phyloP scores from a whole-genome alignment of 2,113 vertebrate genomes.

The Macroglossus sobrinus region DNA sequence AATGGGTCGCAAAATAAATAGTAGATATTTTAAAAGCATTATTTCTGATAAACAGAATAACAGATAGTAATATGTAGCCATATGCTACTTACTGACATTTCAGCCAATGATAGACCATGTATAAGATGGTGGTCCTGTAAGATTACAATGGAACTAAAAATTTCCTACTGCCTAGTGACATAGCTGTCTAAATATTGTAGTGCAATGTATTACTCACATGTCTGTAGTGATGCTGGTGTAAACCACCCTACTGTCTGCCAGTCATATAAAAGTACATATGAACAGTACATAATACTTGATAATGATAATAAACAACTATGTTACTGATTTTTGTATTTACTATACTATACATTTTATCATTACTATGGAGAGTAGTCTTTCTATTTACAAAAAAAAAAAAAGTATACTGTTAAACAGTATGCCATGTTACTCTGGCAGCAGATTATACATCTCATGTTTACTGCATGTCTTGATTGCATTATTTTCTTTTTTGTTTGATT shows the following conservation, averaged over 20 bases:
- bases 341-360: not conserved
- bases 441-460: not conserved
- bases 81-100: not conserved
- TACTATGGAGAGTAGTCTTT: not conserved
- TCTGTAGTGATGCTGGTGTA: not conserved
- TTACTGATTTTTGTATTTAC: not conserved
- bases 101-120: not conserved
- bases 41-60: not conserved
- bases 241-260: not conserved
- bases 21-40: not conserved
- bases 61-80: not conserved
- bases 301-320: not conserved
- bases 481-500: not conserved
- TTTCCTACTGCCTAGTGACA: not conserved
- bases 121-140: not conserved
- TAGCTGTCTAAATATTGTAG: fast-evolving
- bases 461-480: not conserved
- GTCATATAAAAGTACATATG: not conserved
- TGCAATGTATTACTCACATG: not conserved
- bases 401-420: not conserved
- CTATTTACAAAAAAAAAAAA: not conserved
- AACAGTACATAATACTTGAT: not conserved
- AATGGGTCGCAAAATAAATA: not conserved
- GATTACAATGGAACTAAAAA: not conserved
- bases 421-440: not conserved